Conservation (phyloP, 2,797 vertebrate species). For the Darevskia nairensis region DNA sequence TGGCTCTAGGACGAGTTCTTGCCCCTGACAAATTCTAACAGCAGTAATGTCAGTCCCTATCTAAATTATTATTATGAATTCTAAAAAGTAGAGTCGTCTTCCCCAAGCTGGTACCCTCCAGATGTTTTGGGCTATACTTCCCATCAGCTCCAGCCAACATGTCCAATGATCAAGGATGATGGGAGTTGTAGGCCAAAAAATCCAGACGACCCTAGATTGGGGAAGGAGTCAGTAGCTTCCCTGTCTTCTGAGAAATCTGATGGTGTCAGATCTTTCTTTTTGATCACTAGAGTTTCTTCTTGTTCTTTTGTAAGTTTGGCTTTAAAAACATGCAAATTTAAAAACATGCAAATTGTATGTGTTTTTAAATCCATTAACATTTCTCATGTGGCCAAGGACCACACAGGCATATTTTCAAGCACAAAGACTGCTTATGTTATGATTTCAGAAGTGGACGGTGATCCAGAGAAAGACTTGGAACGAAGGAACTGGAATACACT, state of each 20-base stretch:
- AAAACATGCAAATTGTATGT: background rate
- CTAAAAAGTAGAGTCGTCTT: too few species aligned
- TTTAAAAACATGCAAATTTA: slow-evolving; percentile 9
- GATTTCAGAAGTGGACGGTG: slow-evolving; percentile 30
- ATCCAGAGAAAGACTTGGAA: background rate
- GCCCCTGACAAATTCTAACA: too few species aligned
- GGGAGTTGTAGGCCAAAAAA: background rate
- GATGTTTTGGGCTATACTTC: too few species aligned
- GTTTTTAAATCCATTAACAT: background rate
- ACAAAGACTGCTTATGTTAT: slow-evolving; percentile 21
- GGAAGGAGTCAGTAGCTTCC: background rate
- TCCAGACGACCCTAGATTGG: background rate
- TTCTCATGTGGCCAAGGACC: slow-evolving; percentile 1
- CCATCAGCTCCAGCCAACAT: too few species aligned
- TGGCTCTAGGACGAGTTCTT: too few species aligned
- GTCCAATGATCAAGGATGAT: too few species aligned
- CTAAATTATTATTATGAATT: too few species aligned
- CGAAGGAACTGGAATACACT: background rate
- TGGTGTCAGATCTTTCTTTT: too few species aligned
- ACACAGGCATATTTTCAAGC: slow-evolving; percentile 9
- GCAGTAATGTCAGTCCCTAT: too few species aligned
- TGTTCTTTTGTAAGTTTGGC: background rate
- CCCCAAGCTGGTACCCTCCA: too few species aligned
- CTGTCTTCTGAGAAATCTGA: background rate
- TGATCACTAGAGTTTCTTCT: background rate